Percentiles rank a stretch among this genome's conserved stretches.
phyloP scores from a whole-genome alignment of 2,113 vertebrate species.

The Sinosuthora webbiana region DNA sequence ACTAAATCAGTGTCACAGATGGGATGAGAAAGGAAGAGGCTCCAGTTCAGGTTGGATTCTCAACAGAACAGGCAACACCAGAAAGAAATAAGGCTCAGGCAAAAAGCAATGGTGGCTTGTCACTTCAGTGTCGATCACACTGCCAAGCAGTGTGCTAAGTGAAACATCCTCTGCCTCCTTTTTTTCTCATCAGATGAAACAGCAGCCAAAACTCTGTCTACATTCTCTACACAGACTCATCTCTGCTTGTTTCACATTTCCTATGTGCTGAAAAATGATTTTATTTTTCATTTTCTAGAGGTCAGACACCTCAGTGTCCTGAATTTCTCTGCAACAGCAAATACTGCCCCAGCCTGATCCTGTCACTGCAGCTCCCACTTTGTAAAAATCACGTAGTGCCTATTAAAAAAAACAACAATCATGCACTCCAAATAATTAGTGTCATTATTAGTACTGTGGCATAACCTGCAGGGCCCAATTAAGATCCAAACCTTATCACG shows the following conservation, averaged over 20 bases:
- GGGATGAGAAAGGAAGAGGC: background rate
- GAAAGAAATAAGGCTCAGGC: background rate
- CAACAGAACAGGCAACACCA: background rate
- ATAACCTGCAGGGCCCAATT: slow-evolving; percentile 42
- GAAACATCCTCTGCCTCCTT: background rate
- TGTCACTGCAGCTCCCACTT: background rate
- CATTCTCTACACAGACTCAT: background rate
- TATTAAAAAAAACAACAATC: slow-evolving; percentile 23
- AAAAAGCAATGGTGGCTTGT: background rate
- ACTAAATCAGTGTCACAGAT: background rate
- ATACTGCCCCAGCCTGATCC: background rate
- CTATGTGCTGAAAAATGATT: background rate
- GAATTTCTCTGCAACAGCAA: background rate
- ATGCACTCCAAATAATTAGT: slow-evolving; percentile 28
- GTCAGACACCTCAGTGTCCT: background rate
- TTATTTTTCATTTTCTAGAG: background rate
- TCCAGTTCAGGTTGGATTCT: background rate
- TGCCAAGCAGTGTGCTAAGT: background rate
- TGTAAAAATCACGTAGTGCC: background rate
- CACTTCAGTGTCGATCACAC: background rate
- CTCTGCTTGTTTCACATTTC: background rate
- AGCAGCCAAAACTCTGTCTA: background rate
- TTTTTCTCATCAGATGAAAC: background rate
- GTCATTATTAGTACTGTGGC: slow-evolving; percentile 14
- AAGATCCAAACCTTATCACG: background rate